These are phyloP conservation scores for Fregetta grallaria DNA, from an alignment of 2,113 vertebrate species.

Conservation along the genomic window DNA sequence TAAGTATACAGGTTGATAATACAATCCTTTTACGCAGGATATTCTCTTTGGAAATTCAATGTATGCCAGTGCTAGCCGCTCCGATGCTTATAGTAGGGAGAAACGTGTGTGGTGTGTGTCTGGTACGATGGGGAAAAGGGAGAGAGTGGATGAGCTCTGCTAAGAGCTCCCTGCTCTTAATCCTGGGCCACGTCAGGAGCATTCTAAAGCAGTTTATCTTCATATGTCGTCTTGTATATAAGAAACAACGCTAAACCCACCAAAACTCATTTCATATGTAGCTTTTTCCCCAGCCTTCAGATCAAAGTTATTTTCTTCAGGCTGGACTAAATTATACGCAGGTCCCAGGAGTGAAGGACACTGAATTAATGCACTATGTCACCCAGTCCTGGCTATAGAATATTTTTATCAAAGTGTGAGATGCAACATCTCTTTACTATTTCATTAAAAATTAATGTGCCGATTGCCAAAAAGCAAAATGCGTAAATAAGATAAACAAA, in stretches of 20 bases:
- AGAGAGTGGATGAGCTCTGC: background rate
- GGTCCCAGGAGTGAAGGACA: constrained; percentile 83
- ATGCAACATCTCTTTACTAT: constrained; percentile 72
- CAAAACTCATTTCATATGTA: constrained; percentile 81
- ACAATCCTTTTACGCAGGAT: background rate
- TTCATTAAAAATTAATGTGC: constrained; percentile 81
- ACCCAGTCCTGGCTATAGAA: constrained; percentile 75
- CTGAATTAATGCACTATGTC: constrained; percentile 83
- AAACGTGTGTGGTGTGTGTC: background rate
- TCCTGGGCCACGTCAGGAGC: constrained; percentile 47
- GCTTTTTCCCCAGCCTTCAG: constrained; percentile 76
- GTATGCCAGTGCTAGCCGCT: background rate
- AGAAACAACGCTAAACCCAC: constrained; percentile 74
- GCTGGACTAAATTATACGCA: constrained; percentile 81
- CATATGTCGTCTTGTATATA: constrained; percentile 64
- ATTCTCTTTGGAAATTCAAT: background rate
- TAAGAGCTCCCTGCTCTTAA: constrained; percentile 64
- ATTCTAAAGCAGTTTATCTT: constrained; percentile 77
- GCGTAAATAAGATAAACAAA: constrained; percentile 65
- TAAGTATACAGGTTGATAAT: background rate
- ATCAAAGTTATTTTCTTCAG: constrained; percentile 84
- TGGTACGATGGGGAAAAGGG: background rate
- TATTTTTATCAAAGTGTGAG: constrained; percentile 76
- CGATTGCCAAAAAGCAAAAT: constrained; percentile 71
- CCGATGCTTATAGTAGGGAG: background rate